Percentiles rank a stretch among this genome's conserved stretches.
These are phyloP conservation scores for Cinclus cinclus DNA, from an alignment of 2,113 vertebrate genomes.

Conservation along the genomic window DNA sequence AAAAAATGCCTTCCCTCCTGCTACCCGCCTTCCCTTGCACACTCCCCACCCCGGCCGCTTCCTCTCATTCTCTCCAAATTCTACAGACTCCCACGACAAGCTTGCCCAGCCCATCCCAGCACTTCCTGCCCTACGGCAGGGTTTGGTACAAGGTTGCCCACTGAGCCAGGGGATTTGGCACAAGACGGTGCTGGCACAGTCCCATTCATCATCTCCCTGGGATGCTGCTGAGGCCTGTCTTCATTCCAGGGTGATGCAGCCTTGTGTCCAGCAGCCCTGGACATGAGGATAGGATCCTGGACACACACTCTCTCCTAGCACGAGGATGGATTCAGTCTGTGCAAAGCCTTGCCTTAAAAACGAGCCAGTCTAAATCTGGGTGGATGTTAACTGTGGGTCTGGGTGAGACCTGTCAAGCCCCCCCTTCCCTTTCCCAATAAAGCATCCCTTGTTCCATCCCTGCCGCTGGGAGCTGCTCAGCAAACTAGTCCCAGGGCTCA, in stretches of 20 bases:
- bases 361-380: neutral
- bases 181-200: neutral
- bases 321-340: neutral
- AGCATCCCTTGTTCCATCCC: slow-evolving; percentile 49
- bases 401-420: slow-evolving; percentile 19
- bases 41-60: slow-evolving; percentile 67
- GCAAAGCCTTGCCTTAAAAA: neutral
- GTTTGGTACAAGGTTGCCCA: slow-evolving; percentile 28
- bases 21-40: slow-evolving; percentile 30
- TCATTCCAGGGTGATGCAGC: rapidly evolving
- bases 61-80: slow-evolving; percentile 79
- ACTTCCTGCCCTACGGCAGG: slow-evolving; percentile 68
- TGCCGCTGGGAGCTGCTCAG: neutral
- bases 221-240: neutral
- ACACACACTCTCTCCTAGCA: neutral
- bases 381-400: neutral
- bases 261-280: neutral
- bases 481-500: neutral
- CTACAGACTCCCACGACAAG: slow-evolving; percentile 59
- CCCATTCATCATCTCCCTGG: rapidly evolving
- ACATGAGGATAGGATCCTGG: neutral
- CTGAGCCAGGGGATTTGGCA: neutral
- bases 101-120: slow-evolving; percentile 5
- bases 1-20: slow-evolving; percentile 66
- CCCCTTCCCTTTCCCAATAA: slow-evolving; percentile 10